phyloP scores from a whole-genome alignment of 2,888 invertebrate species.

The Ectemnius cavifrons region DNA sequence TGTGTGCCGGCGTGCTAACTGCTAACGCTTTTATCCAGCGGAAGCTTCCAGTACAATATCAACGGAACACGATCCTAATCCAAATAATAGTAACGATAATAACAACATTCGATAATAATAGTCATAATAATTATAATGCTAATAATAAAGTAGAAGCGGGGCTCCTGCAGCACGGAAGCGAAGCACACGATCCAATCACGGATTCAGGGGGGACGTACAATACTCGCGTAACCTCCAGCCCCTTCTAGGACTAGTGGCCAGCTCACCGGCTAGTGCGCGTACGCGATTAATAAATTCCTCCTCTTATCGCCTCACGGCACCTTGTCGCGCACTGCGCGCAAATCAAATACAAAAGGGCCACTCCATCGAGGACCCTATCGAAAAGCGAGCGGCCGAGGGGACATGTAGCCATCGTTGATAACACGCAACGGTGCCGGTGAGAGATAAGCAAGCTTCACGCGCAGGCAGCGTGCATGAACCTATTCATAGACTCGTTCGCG shows the following conservation, averaged over 20 bases:
- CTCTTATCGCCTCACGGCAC: not conserved
- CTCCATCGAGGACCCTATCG: not conserved
- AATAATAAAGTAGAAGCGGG: not conserved
- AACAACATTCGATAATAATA: conserved; percentile 28
- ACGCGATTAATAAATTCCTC: conserved; percentile 11
- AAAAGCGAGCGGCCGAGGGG: not conserved
- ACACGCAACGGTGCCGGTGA: conserved; percentile 3
- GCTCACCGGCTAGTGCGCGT: conserved; percentile 1
- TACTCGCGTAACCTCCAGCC: no score
- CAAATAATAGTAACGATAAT: conserved; percentile 17
- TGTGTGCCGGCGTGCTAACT: conserved; percentile 22
- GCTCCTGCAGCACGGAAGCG: not conserved
- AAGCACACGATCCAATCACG: not conserved
- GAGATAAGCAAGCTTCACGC: not conserved
- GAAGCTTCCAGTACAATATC: no score
- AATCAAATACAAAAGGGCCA: conserved; percentile 8
- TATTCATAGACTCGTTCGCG: conserved; percentile 6
- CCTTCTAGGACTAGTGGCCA: no score
- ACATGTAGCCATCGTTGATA: conserved; percentile 4
- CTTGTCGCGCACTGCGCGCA: conserved; percentile 6
- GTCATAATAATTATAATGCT: not conserved
- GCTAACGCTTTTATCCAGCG: not conserved
- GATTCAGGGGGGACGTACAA: no score
- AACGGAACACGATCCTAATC: no score
- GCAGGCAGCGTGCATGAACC: not conserved